Evolutionary conservation across 2,113 vertebrate genomes (phyloP).

Genomic region (Poeciliopsis retropinna): DNA sequence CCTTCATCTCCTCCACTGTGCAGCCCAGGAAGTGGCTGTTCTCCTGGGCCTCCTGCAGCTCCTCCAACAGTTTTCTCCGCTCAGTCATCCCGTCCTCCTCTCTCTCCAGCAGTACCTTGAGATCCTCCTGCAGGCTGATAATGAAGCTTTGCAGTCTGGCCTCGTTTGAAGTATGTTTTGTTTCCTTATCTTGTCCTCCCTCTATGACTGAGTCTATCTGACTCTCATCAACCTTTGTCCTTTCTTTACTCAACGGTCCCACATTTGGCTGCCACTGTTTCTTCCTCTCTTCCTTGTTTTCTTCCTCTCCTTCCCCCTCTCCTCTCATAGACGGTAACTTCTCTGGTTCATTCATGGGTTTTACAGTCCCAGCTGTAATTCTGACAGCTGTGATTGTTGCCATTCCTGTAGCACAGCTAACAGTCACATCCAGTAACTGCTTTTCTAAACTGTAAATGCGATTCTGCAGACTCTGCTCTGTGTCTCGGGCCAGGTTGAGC

Average conservation of each 20-base stretch:
- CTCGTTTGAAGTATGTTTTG: slow-evolving; percentile 45
- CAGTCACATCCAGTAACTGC: slow-evolving; percentile 77
- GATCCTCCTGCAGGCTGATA: slow-evolving; percentile 67
- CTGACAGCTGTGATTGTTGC: slow-evolving; percentile 31
- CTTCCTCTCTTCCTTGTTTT: slow-evolving; percentile 59
- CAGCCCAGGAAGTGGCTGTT: slow-evolving; percentile 66
- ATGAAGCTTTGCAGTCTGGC: slow-evolving; percentile 61
- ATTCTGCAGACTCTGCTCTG: slow-evolving; percentile 75
- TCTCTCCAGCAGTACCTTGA: slow-evolving; percentile 71
- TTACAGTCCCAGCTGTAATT: slow-evolving; percentile 52
- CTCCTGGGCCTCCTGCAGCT: slow-evolving; percentile 76
- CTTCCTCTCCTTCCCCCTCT: slow-evolving; percentile 73
- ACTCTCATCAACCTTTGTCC: background rate
- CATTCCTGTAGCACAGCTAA: slow-evolving; percentile 60
- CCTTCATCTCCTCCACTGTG: slow-evolving; percentile 79
- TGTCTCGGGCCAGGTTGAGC: slow-evolving; percentile 71
- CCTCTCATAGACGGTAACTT: slow-evolving; percentile 59
- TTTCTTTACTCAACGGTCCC: slow-evolving; percentile 9
- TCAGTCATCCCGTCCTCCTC: slow-evolving; percentile 68
- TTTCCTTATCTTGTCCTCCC: slow-evolving; percentile 21
- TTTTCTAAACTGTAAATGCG: slow-evolving; percentile 81
- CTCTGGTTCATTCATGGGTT: slow-evolving; percentile 53
- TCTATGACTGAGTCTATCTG: slow-evolving; percentile 6
- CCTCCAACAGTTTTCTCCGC: slow-evolving; percentile 56
- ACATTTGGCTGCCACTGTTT: slow-evolving; percentile 40